These are phyloP conservation scores for Ephialtes manifestator DNA, from an alignment of 2,888 invertebrate genomes.

Conservation along the genomic window DNA sequence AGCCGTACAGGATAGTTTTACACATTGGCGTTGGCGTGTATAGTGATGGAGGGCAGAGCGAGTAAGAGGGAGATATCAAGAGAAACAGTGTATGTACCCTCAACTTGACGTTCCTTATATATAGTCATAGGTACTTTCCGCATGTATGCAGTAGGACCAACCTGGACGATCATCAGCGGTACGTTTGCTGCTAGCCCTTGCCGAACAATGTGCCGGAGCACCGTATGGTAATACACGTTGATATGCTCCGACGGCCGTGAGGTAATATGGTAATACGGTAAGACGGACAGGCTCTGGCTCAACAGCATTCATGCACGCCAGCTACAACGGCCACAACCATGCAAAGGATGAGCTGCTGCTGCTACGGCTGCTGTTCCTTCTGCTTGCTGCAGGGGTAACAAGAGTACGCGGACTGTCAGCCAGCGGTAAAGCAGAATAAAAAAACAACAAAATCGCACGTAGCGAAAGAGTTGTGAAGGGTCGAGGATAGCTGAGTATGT, in stretches of 20 bases:
- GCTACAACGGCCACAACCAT: slow-evolving; percentile 19
- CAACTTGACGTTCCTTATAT: not conserved
- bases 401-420: slow-evolving; percentile 64
- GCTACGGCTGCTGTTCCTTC: slow-evolving; percentile 35
- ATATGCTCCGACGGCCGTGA: slow-evolving; percentile 68
- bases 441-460: slow-evolving; percentile 11
- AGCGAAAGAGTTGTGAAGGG: slow-evolving; percentile 45
- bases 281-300: slow-evolving; percentile 63
- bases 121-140: slow-evolving; percentile 2
- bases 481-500: slow-evolving; percentile 37
- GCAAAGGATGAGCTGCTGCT: slow-evolving; percentile 41
- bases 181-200: slow-evolving; percentile 53
- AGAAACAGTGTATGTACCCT: not conserved
- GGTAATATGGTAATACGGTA: slow-evolving; percentile 74
- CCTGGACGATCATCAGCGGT: slow-evolving; percentile 50
- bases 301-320: slow-evolving; percentile 65
- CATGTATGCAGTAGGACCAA: slow-evolving; percentile 30
- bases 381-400: slow-evolving; percentile 59
- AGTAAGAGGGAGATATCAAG: slow-evolving; percentile 4
- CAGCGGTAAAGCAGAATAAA: slow-evolving; percentile 43
- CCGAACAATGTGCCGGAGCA: slow-evolving; percentile 62
- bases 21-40: slow-evolving; percentile 63
- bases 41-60: slow-evolving; percentile 30
- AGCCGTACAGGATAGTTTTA: slow-evolving; percentile 77
- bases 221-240: slow-evolving; percentile 68